These are phyloP conservation scores for Ennomos fuscantarius DNA, from an alignment of 2,888 invertebrate genomes.

Conservation along the genomic window DNA sequence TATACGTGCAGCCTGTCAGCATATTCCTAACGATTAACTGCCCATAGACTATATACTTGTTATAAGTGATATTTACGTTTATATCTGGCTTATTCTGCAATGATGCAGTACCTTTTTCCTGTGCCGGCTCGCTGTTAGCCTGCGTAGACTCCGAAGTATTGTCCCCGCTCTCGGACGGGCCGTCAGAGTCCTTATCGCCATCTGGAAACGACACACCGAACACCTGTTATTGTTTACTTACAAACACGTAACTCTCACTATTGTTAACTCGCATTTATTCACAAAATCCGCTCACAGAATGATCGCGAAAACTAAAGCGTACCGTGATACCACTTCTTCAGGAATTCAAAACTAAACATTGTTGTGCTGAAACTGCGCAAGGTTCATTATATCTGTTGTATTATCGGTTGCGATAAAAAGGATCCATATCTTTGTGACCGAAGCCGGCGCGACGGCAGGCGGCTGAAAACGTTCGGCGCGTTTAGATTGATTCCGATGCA, in stretches of 20 bases:
- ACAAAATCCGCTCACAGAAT: slow-evolving; percentile 21
- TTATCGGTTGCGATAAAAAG: slow-evolving; percentile 71
- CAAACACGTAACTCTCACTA: slow-evolving; percentile 38
- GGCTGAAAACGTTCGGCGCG: slow-evolving; percentile 32
- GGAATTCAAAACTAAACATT: slow-evolving; percentile 81
- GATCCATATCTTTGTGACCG: slow-evolving; percentile 57
- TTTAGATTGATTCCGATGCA: slow-evolving; percentile 47
- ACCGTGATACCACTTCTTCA: slow-evolving; percentile 81
- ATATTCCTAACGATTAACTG: too few species aligned
- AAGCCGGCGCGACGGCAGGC: slow-evolving; percentile 32
- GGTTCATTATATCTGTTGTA: slow-evolving; percentile 63
- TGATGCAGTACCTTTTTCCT: slow-evolving; percentile 76
- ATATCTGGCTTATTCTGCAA: too few species aligned
- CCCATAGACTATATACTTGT: too few species aligned
- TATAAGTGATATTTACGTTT: too few species aligned
- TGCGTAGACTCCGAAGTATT: slow-evolving; percentile 80
- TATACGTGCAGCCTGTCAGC: too few species aligned
- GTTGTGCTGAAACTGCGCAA: slow-evolving; percentile 57
- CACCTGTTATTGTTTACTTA: slow-evolving; percentile 49
- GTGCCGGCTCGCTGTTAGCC: slow-evolving; percentile 74
- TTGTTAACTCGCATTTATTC: slow-evolving; percentile 16
- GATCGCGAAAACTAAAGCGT: slow-evolving; percentile 49
- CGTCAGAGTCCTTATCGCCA: slow-evolving; percentile 83
- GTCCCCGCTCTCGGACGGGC: slow-evolving; percentile 82
- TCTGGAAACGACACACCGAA: slow-evolving; percentile 62